Evolutionary conservation across 2,797 vertebrate genomes (phyloP).

Genomic region (Periparus ater): DNA sequence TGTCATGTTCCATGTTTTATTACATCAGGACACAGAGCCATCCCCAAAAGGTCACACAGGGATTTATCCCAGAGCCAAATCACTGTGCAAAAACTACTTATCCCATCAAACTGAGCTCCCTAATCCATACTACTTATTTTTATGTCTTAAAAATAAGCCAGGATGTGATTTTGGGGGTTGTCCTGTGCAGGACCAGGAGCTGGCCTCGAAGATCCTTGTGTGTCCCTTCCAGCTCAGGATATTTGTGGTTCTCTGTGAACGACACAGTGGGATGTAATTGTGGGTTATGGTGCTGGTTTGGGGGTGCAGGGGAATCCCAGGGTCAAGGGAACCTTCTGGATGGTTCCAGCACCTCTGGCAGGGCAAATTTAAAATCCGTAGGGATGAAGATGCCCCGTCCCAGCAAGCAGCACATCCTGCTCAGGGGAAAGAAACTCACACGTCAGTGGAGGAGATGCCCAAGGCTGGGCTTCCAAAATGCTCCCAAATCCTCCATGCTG

Average conservation of each 20-base stretch:
- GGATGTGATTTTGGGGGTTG: not conserved
- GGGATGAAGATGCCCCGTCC: not conserved
- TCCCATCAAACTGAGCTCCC: not conserved
- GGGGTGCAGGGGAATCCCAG: not conserved
- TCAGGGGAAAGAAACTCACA: not conserved
- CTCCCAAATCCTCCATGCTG: not conserved
- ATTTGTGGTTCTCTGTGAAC: not conserved
- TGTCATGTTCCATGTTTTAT: not conserved
- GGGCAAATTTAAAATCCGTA: not conserved
- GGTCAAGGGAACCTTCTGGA: accelerated
- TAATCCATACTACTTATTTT: not conserved
- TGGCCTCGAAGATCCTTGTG: not conserved
- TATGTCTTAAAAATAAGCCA: not conserved
- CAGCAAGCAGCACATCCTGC: not conserved
- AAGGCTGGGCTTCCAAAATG: not conserved
- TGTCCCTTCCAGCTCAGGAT: not conserved
- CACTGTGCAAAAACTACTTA: not conserved
- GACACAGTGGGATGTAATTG: not conserved
- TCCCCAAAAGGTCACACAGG: not conserved
- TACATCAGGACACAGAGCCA: accelerated
- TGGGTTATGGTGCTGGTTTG: not conserved
- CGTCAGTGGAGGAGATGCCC: not conserved
- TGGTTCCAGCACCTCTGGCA: not conserved
- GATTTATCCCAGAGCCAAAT: not conserved
- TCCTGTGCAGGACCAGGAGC: not conserved